Evolutionary conservation across 2,888 invertebrate genomes (phyloP), one percentile per base, ranked within the genome.

Genomic region (Physocephala rufipes): DNA sequence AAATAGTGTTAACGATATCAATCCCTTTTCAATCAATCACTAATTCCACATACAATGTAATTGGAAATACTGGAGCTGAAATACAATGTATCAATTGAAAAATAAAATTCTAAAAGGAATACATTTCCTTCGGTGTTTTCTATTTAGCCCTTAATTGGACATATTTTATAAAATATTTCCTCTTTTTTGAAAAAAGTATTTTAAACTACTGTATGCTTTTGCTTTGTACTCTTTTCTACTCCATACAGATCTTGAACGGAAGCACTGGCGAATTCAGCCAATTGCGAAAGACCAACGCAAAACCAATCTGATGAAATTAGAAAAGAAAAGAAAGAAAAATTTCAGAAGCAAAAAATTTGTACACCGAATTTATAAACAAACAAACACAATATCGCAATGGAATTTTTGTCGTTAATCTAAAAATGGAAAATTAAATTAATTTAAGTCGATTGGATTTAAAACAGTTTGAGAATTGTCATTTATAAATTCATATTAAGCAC

Each of bases 301-400:
- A 36, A 72, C 62, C 49, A 49, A 16, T 53, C 66, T 71, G 59
- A 15, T 19, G 2, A 0, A 9, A 16, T n/a, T 28, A 24, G 2
- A 63, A 19, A 51, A 2, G 21, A 58, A 13, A 43, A 13, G 28
- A 15, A 16, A 45, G 21, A 49, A 47, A 45, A 55, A 55, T 58
- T 55, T 12, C 65, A n/a, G 36, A 36, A 36, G 4, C 43, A 2
- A 55, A 65, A 21, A 26, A 55, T 55, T 43, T 58, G 19, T 36
- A 30, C 24, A 15, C 21, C 55, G 58, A 49, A 61, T 68, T 59
- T 61, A 68, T 68, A 68, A 68, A 68, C 68, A 68, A 68, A 68
- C 68, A 68, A 24, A 19, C 59, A 51, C 0, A 53, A 45, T 7
- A 51, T n/a, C 36, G 65, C 73, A 19, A 64, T 71, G 5, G 71